Base-by-base conservation (phyloP, 2,113 vertebrate genomes). In the Odontesthes bonariensis region DNA sequence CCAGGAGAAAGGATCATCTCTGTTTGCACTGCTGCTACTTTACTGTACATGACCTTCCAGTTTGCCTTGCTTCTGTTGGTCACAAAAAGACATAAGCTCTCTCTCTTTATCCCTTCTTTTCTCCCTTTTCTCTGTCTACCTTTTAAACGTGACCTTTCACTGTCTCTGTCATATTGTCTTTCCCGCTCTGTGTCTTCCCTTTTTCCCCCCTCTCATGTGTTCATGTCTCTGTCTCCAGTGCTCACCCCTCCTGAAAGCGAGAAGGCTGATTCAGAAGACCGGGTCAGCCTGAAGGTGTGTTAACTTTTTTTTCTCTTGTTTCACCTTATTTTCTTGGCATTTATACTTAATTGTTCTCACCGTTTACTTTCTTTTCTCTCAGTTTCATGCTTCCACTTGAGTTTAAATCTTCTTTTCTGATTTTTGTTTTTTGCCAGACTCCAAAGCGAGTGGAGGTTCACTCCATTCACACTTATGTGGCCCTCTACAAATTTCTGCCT, bases 401-500 rank as follows among this genome's bases (percentile, higher is more conserved):
- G 54, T 75, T 74, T 4, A 67, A 46, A 70, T 32, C 6, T 53
- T 12, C n/a, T n/a, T 62, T 19, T 66, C 12, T 64, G 12, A 1
- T 47, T n/a, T 47, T 22, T 67, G 5, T 62, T 58, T n/a, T 17
- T 40, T 33, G 33, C 51, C 77, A 79, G 90, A 86, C 69, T 59
- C 88, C 79, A 0, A 87, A 91, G 54, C 87, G 94, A 46, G 94
- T 95, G 20, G 96, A 95, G 6, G 84, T 95, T 77, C 94, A 94
- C 44, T 92, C 95, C 84, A 93, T 97, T 90, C 96, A 97, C 89
- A 96, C 96, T n/a, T 98, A 97, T 0, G 96, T 96, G 1, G 96
- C 95, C 0, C 95, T 98, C 79, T 98, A 96, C 93, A 97, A 96
- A 93, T 98, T 98, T 69, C 86, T 97, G 85, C 96, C 96, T 68